Conservation (phyloP, 2,113 vertebrate species). For the Numida meleagris region DNA sequence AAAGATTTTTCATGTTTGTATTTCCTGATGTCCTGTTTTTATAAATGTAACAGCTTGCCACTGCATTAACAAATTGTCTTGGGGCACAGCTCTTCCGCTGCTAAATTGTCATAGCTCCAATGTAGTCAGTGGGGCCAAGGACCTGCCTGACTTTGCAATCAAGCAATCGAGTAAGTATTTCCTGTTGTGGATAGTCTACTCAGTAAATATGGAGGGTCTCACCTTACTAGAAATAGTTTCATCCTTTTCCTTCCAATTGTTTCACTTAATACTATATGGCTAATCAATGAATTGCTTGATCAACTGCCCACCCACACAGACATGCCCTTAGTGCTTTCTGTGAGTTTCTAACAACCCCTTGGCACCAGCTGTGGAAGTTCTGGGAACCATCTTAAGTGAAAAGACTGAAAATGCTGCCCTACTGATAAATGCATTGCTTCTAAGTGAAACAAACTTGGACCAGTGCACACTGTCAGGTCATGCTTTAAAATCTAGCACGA, state of each 20-base stretch:
- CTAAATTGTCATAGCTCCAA: conserved; percentile 7
- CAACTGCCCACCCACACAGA: conserved; percentile 4
- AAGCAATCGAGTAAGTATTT: conserved; percentile 33
- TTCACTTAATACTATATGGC: not conserved
- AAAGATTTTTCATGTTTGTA: not conserved
- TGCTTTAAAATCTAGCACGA: not conserved
- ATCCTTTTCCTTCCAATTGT: conserved; percentile 30
- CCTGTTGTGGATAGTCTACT: conserved; percentile 30
- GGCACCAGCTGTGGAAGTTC: conserved; percentile 40
- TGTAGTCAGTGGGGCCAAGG: not conserved
- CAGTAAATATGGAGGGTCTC: not conserved
- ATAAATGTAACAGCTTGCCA: not conserved
- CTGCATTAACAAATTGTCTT: conserved; percentile 14
- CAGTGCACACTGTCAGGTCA: not conserved
- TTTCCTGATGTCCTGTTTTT: not conserved
- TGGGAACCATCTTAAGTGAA: conserved; percentile 35
- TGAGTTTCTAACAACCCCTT: conserved; percentile 11
- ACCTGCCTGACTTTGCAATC: conserved; percentile 34
- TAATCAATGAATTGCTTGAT: conserved; percentile 55
- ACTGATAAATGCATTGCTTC: not conserved
- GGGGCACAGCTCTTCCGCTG: conserved; percentile 10
- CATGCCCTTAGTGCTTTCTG: conserved; percentile 18
- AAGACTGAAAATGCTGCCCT: not conserved
- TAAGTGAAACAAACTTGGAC: not conserved
- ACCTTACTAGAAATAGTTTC: conserved; percentile 45